Base-by-base conservation (phyloP, 2,888 invertebrate species). In the Drosophila imparisetae region DNA sequence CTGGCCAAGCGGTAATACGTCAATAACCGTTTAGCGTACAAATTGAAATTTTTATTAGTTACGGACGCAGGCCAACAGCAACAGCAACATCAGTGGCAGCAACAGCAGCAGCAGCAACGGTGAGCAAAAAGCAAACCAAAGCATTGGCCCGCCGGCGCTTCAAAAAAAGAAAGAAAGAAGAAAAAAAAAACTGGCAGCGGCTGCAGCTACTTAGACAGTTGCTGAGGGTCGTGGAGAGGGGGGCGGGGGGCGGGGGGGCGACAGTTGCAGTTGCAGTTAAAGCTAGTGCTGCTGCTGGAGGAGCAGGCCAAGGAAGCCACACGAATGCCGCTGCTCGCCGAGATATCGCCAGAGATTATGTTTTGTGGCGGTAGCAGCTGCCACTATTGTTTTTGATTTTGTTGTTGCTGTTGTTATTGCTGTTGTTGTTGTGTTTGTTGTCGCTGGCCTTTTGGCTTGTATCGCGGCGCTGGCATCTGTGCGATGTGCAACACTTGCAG, bases 41-140 rank as follows among this genome's bases (percentile, higher is more conserved):
- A 87, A 87, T 90, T 90, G 90, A 90, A 87, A 87, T 90, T 87
- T 90, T 90, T 87, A 86, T 86, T 90, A 86, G 86, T 84, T 86
- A 90, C 87, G 90, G 90, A 79, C 83, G 81, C 63, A 75, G 69
- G 66, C 63, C 72, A 29, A 58, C 60, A 67, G 21, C 80, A 64
- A 38, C 67, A 40, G 24, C 60, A 55, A 30, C 72, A 34, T n/a
- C 70, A 66, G 38, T 69, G 48, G 40, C 72, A 66, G 18, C 67
- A 60, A 15, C 78, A 18, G 53, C 53, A 54, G 53, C 53, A 54
- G 21, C 40, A 52, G 61, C 32, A 57, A 29, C 29, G 27, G 55
- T 27, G 29, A 55, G 45, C 24, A 45, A 38, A 55, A 55, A 55
- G 55, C 55, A 55, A 55, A 55, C 36, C 55, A 55, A 38, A 29